Evolutionary conservation across 2,888 invertebrate genomes (phyloP).

Genomic region (Chloromyia formosa): DNA sequence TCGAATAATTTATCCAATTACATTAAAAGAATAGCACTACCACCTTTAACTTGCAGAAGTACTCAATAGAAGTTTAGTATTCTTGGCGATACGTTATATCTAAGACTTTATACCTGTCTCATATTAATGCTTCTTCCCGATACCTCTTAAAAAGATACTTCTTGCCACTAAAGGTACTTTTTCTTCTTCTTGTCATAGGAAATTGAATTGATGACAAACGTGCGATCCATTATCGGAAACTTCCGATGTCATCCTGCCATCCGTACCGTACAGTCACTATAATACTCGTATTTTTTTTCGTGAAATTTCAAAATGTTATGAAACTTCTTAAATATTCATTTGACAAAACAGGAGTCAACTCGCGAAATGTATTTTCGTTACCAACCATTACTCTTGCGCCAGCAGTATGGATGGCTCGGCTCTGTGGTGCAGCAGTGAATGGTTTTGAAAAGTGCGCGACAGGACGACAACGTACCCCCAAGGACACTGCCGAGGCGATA

Average conservation of each 20-base stretch:
- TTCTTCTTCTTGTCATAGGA: conserved; percentile 9
- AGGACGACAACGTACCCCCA: not conserved
- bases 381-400: conserved; percentile 21
- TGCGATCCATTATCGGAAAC: conserved; percentile 41
- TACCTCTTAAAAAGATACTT: too few species aligned
- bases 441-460: too few species aligned
- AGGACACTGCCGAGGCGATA: not conserved
- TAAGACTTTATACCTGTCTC: too few species aligned
- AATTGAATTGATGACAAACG: conserved; percentile 43
- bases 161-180: too few species aligned
- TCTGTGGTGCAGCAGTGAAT: too few species aligned
- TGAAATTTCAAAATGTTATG: conserved; percentile 33
- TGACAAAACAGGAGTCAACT: conserved; percentile 40
- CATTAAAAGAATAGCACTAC: too few species aligned
- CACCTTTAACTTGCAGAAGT: too few species aligned
- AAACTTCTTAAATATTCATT: conserved; percentile 45
- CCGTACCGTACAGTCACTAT: not conserved
- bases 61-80: too few species aligned
- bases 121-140: too few species aligned
- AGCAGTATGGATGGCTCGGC: too few species aligned
- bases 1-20: too few species aligned
- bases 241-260: not conserved
- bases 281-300: not conserved
- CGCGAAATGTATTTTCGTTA: conserved; percentile 36
- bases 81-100: too few species aligned